These are phyloP conservation scores for Synodontis membranacea DNA, from an alignment of 2,113 vertebrate species.

Conservation along the genomic window DNA sequence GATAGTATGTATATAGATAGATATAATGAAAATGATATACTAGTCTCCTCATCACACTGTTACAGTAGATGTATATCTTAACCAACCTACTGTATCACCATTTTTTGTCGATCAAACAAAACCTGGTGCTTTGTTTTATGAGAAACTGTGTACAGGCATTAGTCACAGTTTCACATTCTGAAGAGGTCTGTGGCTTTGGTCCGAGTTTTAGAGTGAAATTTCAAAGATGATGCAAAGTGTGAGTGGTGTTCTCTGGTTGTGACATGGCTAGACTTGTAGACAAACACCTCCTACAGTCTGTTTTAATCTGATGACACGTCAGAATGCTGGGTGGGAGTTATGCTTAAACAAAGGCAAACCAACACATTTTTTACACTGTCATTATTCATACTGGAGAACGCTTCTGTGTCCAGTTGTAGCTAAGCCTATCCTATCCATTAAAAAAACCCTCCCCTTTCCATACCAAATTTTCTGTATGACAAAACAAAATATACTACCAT, in stretches of 20 bases:
- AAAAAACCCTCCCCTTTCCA: not conserved
- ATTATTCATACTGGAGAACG: not conserved
- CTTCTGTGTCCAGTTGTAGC: not conserved
- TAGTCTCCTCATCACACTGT: slow-evolving; percentile 38
- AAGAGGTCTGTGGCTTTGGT: slow-evolving; percentile 70
- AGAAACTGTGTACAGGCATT: slow-evolving; percentile 68
- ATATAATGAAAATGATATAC: slow-evolving; percentile 21
- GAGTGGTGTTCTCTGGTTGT: slow-evolving; percentile 38
- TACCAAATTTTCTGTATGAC: not conserved
- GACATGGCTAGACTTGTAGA: slow-evolving; percentile 34
- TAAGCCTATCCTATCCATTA: not conserved
- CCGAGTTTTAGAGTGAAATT: slow-evolving; percentile 59
- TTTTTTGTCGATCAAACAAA: slow-evolving; percentile 66
- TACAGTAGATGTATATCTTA: slow-evolving; percentile 54
- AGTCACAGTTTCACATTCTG: slow-evolving; percentile 74
- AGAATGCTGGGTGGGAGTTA: not conserved
- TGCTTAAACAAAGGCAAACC: not conserved
- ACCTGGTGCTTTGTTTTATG: slow-evolving; percentile 62
- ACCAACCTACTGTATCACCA: slow-evolving; percentile 54
- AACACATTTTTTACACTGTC: not conserved
- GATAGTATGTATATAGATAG: slow-evolving; percentile 6
- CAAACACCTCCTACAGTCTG: slow-evolving; percentile 34
- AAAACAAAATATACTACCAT: not conserved
- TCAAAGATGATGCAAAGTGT: slow-evolving; percentile 64
- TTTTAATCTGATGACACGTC: slow-evolving; percentile 32